These are phyloP conservation scores for Poeciliopsis presidionis DNA, from an alignment of 2,797 vertebrate species.

Conservation along the genomic window DNA sequence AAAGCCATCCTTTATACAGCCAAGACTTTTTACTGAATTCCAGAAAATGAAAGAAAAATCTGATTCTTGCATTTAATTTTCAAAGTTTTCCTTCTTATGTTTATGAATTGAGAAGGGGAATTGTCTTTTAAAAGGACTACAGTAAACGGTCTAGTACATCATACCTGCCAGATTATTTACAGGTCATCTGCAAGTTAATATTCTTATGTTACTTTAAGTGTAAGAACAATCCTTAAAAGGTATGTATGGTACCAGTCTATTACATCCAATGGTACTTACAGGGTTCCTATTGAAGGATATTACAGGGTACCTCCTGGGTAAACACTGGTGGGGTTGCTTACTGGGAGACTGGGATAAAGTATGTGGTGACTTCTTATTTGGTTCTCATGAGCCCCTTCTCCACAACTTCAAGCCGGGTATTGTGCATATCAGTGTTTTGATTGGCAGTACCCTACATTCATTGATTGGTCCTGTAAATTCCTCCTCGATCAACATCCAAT, in stretches of 20 bases:
- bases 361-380: not conserved
- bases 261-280: not conserved
- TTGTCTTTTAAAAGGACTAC: not conserved
- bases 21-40: not conserved
- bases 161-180: not conserved
- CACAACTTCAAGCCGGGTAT: not conserved
- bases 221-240: not conserved
- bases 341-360: not conserved
- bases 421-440: not conserved
- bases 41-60: not conserved
- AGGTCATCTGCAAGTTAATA: not conserved
- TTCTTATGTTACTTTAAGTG: not conserved
- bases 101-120: constrained; percentile 1
- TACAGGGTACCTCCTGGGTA: not conserved
- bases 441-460: not conserved
- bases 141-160: not conserved
- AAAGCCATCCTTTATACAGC: not conserved
- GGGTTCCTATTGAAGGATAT: not conserved
- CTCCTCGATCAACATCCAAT: not conserved
- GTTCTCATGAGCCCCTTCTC: not conserved
- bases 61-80: not conserved
- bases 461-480: not conserved
- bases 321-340: not conserved
- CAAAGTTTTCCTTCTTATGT: not conserved
- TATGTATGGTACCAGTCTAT: not conserved